Conservation (phyloP, 2,797 vertebrate species). For the Cryptoblepharus egeriae region DNA sequence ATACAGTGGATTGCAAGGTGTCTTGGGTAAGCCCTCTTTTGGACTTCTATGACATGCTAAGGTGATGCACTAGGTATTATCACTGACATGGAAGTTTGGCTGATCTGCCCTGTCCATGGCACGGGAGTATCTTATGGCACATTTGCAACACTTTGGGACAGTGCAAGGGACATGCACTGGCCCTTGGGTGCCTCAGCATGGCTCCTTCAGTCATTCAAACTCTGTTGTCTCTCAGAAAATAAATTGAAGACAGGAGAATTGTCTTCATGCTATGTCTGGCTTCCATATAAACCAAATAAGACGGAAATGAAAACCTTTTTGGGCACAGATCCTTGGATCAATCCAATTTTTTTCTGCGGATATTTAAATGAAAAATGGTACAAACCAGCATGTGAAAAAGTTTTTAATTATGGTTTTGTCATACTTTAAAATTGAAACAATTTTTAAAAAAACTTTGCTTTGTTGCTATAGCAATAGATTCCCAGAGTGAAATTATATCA, state of each 20-base stretch:
- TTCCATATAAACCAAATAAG: slow-evolving; percentile 49
- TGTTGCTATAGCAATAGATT: slow-evolving; percentile 80
- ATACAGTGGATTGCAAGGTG: no score
- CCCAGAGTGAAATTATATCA: slow-evolving; percentile 76
- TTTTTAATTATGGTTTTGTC: slow-evolving; percentile 49
- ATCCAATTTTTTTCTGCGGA: slow-evolving; percentile 43
- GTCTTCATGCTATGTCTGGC: slow-evolving; percentile 51
- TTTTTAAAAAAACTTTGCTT: slow-evolving; percentile 64
- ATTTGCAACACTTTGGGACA: no score
- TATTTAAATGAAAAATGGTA: slow-evolving; percentile 41
- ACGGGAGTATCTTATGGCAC: no score
- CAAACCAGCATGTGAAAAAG: slow-evolving; percentile 48
- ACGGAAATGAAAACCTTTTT: slow-evolving; percentile 13
- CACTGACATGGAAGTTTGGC: neutral
- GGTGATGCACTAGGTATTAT: no score
- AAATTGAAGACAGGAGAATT: slow-evolving; percentile 13
- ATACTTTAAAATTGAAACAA: slow-evolving; percentile 56
- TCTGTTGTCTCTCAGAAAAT: neutral
- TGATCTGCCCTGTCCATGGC: no score
- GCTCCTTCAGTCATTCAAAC: slow-evolving; percentile 19
- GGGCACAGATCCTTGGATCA: slow-evolving; percentile 21
- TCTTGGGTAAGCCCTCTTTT: no score
- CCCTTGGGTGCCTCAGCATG: no score
- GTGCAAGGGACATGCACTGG: no score
- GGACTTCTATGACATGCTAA: no score